Percentiles rank a stretch among this genome's conserved stretches.
phyloP scores from a whole-genome alignment of 2,113 vertebrate genomes.

The Rhabdomys dilectus region DNA sequence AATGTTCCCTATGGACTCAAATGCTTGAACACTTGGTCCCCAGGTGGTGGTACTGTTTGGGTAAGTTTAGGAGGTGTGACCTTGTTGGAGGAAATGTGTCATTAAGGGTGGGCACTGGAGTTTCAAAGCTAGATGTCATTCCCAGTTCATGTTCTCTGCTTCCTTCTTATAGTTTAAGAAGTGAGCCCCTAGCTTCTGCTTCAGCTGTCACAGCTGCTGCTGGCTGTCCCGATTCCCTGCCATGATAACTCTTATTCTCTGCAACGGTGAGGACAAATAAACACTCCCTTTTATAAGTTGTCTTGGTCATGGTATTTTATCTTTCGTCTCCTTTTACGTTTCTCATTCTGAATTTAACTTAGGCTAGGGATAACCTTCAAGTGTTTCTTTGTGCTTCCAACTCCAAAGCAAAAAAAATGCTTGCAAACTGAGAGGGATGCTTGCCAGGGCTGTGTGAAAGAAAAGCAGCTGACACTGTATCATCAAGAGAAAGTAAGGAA shows the following conservation, averaged over 20 bases:
- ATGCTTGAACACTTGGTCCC: background rate
- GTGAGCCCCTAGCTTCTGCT: background rate
- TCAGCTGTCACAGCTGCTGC: too few relatives aligned
- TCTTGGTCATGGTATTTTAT: background rate
- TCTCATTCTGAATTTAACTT: conserved; percentile 59
- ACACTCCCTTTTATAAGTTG: background rate
- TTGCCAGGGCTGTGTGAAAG: too few relatives aligned
- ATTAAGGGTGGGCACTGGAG: background rate
- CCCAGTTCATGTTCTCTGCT: background rate
- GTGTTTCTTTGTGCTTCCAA: conserved; percentile 62
- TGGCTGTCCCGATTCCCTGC: too few relatives aligned
- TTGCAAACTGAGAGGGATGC: too few relatives aligned
- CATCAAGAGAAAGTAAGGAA: background rate
- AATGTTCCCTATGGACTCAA: background rate
- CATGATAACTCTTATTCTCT: background rate
- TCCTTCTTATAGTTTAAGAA: background rate
- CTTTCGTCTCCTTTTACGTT: conserved; percentile 46
- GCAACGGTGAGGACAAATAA: background rate
- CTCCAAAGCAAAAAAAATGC: background rate
- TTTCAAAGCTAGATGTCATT: background rate
- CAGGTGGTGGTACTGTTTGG: background rate
- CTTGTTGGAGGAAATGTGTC: background rate
- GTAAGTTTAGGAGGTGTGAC: background rate
- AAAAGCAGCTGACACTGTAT: background rate
- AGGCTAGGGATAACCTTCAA: conserved; percentile 47